Evolutionary conservation across 2,113 vertebrate genomes (phyloP).

Genomic region (Psettodes erumei): DNA sequence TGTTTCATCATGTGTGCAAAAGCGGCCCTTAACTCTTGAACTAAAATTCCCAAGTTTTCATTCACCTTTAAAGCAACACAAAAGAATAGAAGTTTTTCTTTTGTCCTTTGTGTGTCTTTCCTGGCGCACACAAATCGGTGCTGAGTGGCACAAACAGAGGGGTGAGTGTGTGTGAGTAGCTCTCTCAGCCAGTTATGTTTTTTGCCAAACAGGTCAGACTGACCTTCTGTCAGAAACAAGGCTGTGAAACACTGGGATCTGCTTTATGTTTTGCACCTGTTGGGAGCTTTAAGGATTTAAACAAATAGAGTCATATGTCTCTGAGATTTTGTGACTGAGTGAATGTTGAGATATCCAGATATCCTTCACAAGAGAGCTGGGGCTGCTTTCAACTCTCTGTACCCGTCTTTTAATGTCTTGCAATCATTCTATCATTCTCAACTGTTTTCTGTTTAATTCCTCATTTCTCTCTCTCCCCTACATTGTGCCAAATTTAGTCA

Average conservation of each 20-base stretch:
- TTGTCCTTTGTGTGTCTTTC: conserved; percentile 11
- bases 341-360: not conserved
- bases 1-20: conserved; percentile 6
- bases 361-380: not conserved
- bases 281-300: conserved; percentile 13
- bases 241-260: conserved; percentile 15
- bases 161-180: not conserved
- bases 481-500: too few species aligned
- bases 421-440: not conserved
- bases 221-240: conserved; percentile 11
- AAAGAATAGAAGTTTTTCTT: not conserved
- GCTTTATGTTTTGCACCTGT: conserved; percentile 45
- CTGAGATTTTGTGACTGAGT: not conserved
- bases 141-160: conserved; percentile 9
- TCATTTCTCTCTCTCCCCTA: not conserved
- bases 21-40: not conserved
- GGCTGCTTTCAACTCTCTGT: not conserved
- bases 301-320: conserved; percentile 6
- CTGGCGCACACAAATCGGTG: not conserved
- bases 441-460: not conserved
- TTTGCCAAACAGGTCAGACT: not conserved
- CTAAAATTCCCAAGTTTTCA: not conserved
- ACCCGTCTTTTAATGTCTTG: conserved; percentile 16
- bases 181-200: conserved; percentile 3
- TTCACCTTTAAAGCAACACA: not conserved